Evolutionary conservation across 2,113 vertebrate species (phyloP).

Genomic region (Psittacara wagleri): DNA sequence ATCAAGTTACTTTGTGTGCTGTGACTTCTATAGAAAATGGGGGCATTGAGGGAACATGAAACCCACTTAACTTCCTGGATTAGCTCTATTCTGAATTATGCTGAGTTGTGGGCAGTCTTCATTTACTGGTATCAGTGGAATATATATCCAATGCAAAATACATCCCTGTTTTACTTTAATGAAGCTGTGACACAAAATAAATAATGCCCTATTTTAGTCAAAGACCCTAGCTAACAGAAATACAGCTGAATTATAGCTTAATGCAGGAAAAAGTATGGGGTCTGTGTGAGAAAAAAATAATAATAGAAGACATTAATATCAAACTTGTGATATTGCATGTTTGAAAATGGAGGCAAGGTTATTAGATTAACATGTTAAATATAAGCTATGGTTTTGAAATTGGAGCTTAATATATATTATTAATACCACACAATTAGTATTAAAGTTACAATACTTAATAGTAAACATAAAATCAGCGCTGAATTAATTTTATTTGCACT

Average conservation of each 20-base stretch:
- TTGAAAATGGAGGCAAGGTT: not conserved
- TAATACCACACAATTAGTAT: not conserved
- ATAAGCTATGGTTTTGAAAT: not conserved
- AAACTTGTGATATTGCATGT: not conserved
- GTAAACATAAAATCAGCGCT: not conserved
- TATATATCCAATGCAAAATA: not conserved
- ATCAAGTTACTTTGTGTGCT: not conserved
- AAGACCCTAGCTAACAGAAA: not conserved
- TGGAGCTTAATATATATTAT: not conserved
- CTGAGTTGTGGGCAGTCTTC: not conserved
- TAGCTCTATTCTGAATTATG: not conserved
- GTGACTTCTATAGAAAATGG: not conserved
- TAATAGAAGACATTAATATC: not conserved
- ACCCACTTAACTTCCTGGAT: not conserved
- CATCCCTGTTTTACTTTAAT: not conserved
- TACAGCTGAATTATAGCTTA: not conserved
- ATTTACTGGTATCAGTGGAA: not conserved
- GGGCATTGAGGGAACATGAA: not conserved
- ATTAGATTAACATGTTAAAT: not conserved
- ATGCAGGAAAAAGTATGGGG: accelerated
- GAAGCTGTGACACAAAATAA: not conserved
- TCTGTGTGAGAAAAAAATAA: not conserved
- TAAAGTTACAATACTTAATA: not conserved
- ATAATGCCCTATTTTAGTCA: not conserved
- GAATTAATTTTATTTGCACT: not conserved